Conservation (phyloP, 2,113 vertebrate genomes). For the Craseonycteris thonglongyai region DNA sequence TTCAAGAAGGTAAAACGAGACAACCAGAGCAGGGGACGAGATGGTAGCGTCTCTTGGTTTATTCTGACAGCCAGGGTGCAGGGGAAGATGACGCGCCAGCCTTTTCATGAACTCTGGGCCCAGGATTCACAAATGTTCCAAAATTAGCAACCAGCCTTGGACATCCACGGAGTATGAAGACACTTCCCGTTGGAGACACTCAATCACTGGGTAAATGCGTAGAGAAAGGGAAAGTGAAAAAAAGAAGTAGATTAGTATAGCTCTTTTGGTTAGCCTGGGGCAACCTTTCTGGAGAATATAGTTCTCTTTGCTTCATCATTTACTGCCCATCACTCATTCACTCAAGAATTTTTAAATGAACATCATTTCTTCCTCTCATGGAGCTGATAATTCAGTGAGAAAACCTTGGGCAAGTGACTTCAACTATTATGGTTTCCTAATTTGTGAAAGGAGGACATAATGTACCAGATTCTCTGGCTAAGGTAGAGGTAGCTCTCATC, state of each 20-base stretch:
- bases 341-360: neutral
- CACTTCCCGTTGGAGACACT: constrained; percentile 14
- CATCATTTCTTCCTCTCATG: neutral
- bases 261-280: neutral
- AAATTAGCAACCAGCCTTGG: neutral
- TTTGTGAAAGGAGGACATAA: neutral
- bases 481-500: neutral
- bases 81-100: constrained; percentile 38
- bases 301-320: neutral
- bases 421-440: neutral
- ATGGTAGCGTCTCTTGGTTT: neutral
- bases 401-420: neutral
- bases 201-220: neutral
- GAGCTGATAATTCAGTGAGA: neutral
- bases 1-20: neutral
- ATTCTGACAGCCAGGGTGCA: neutral
- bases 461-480: neutral
- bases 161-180: neutral
- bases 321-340: neutral
- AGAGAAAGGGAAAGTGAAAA: neutral
- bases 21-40: neutral
- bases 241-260: neutral
- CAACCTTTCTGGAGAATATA: neutral
- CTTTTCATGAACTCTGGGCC: constrained; percentile 44
- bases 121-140: constrained; percentile 45